Evolutionary conservation across 2,888 invertebrate genomes (phyloP).

Genomic region (Erpobdella octoculata): DNA sequence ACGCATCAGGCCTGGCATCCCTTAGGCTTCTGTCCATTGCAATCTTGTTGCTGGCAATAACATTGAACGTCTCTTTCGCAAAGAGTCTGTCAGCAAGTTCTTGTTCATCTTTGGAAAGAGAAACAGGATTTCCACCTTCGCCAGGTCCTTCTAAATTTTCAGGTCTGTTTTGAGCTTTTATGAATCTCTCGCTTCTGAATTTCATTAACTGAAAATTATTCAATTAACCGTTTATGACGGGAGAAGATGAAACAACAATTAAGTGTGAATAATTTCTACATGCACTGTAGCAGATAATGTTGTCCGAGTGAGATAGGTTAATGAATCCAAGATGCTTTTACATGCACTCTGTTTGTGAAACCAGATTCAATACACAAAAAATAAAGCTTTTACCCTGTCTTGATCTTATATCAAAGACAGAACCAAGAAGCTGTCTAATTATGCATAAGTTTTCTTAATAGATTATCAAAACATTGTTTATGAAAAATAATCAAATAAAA

Average conservation of each 20-base stretch:
- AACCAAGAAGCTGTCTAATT: too few species aligned
- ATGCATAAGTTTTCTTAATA: too few species aligned
- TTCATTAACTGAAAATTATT: conserved; percentile 15
- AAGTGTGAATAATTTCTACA: too few species aligned
- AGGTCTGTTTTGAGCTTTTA: conserved; percentile 25
- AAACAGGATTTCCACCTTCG: conserved; percentile 45
- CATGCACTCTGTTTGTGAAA: neutral
- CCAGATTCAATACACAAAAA: neutral
- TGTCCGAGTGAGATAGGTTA: too few species aligned
- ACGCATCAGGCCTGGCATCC: conserved; percentile 58
- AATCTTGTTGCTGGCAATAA: conserved; percentile 77
- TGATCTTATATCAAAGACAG: too few species aligned
- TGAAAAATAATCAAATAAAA: too few species aligned
- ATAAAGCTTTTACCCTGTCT: too few species aligned
- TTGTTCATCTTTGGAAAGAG: conserved; percentile 56
- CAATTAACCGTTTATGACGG: neutral
- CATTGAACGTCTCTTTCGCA: conserved; percentile 77
- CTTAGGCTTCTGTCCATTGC: conserved; percentile 71
- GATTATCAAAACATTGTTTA: too few species aligned
- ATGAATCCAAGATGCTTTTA: too few species aligned
- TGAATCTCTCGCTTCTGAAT: conserved; percentile 31
- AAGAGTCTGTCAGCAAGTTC: conserved; percentile 61
- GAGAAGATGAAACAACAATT: too few species aligned
- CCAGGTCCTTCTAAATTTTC: conserved; percentile 43
- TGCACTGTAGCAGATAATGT: too few species aligned